Evolutionary conservation across 1,140 invertebrate species (phyloP), one percentile per base, ranked within the genome.

Genomic region (Drosophila bipectinata): DNA sequence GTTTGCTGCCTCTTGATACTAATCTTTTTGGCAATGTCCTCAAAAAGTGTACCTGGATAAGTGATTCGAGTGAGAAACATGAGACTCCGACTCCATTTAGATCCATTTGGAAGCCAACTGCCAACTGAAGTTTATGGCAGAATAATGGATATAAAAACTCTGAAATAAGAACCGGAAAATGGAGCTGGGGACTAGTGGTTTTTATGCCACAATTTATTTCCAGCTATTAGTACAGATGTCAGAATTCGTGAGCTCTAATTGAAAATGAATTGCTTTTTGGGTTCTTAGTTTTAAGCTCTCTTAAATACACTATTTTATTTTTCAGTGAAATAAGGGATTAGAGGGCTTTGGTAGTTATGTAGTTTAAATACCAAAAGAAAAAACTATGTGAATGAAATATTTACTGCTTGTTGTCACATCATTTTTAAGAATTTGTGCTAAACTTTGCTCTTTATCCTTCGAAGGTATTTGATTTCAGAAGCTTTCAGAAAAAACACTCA

Each of bases 161-260:
- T 26, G 64, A 68, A 68, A 67, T 37, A 28, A 12, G 63, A 69
- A 12, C 49, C 44, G 24, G 39, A 37, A 66, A 18, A 14, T 18
- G 10, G 28, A 45, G n/a, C 51, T 14, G n/a, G 39, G 48, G 26
- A 21, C 21, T 62, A 67, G 26, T n/a, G 62, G 49, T 69, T 68
- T 55, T 30, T 37, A 67, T 45, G 34, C 62, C 18, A 39, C 18
- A 54, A 68, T 68, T 69, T 67, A 55, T 69, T 69, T 49, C 48
- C 41, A 39, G 39, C 62, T 56, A 68, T 69, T 69, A 69, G 49
- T 54, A 30, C 14, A 45, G 54, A 44, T 67, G 30, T 37, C 63
- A 66, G 39, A 68, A 24, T 24, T 30, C 55, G 41, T 55, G 41
- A 18, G 39, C 30, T 39, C n/a, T 45, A 44, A 68, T 68, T 67